These are phyloP conservation scores for Amphiprion percula DNA, from an alignment of 2,113 vertebrate species.

Conservation along the genomic window DNA sequence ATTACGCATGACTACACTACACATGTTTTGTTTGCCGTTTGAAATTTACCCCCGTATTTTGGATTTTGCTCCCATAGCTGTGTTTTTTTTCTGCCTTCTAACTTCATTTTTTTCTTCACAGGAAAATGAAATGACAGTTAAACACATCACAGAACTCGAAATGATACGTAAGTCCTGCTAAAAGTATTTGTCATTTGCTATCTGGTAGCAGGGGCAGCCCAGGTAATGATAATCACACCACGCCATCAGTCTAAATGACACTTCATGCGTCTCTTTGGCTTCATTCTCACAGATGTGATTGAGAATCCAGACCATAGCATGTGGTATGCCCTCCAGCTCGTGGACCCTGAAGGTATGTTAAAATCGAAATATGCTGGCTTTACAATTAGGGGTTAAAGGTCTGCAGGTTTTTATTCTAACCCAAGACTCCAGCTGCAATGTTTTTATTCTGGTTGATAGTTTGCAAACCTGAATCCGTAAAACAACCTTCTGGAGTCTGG, in stretches of 20 bases:
- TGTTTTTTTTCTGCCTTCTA: background rate
- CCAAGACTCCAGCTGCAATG: too few species aligned
- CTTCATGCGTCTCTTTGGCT: background rate
- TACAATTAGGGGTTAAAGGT: too few species aligned
- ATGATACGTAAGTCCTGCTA: slow-evolving; percentile 88
- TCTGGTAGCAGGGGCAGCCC: too few species aligned
- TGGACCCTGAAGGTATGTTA: slow-evolving; percentile 83
- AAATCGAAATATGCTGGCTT: too few species aligned
- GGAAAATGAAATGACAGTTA: slow-evolving; percentile 83
- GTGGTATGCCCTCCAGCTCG: slow-evolving; percentile 90
- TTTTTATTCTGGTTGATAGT: too few species aligned
- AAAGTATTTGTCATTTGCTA: background rate
- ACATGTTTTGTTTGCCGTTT: too few species aligned
- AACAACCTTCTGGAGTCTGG: too few species aligned
- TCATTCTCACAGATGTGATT: slow-evolving; percentile 84
- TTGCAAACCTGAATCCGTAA: too few species aligned
- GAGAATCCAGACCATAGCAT: slow-evolving; percentile 84
- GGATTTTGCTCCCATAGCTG: background rate
- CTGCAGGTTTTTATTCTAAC: too few species aligned
- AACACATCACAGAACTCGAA: slow-evolving; percentile 89
- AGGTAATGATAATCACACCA: background rate
- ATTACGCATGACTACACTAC: too few species aligned
- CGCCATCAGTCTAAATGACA: background rate
- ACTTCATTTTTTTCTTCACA: slow-evolving; percentile 52
- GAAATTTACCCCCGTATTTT: too few species aligned